Evolutionary conservation across 2,888 invertebrate genomes (phyloP).

Genomic region (Drosophila ustulata): DNA sequence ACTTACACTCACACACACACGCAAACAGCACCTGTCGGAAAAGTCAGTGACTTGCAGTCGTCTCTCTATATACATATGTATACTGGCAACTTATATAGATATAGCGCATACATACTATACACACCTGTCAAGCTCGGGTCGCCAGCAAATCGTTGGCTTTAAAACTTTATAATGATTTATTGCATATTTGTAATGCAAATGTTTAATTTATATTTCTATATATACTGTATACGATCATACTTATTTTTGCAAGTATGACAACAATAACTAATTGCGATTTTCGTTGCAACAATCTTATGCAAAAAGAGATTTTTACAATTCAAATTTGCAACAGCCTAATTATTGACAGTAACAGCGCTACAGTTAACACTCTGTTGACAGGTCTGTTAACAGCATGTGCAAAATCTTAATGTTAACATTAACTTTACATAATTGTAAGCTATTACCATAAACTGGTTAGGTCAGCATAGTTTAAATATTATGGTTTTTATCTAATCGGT

Average conservation of each 20-base stretch:
- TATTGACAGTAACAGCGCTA: constrained; percentile 3
- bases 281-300: neutral
- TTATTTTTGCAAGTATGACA: constrained; percentile 22
- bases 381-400: neutral
- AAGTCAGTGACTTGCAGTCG: constrained; percentile 47
- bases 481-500: too few relatives aligned
- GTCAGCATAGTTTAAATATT: too few relatives aligned
- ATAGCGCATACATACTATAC: constrained; percentile 3
- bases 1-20: constrained; percentile 4
- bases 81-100: constrained; percentile 6
- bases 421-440: too few relatives aligned
- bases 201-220: constrained; percentile 3
- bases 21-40: constrained; percentile 61
- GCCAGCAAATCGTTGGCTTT: constrained; percentile 1
- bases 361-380: neutral
- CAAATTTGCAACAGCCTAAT: neutral
- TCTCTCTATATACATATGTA: constrained; percentile 9
- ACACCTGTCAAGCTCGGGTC: constrained; percentile 5
- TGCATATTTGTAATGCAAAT: constrained; percentile 25
- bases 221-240: neutral
- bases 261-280: constrained; percentile 25
- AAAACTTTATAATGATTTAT: constrained; percentile 40
- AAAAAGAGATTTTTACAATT: constrained; percentile 14
- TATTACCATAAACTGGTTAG: too few relatives aligned
- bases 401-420: neutral